Conservation (phyloP, 2,113 vertebrate species). For the Columba janthina region DNA sequence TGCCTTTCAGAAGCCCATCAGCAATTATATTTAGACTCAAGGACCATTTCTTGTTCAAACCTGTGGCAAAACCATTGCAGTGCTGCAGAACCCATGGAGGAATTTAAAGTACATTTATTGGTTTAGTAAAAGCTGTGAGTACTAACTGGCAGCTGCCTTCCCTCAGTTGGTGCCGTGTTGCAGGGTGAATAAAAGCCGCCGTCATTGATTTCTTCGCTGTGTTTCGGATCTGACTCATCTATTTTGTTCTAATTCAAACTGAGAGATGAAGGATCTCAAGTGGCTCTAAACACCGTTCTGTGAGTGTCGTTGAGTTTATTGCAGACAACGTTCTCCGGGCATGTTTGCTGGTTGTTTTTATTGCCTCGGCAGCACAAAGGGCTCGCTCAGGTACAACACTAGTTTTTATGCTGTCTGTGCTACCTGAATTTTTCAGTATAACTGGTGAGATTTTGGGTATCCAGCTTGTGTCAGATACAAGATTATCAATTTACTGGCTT, state of each 20-base stretch:
- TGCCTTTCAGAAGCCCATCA: not conserved
- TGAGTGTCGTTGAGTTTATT: not conserved
- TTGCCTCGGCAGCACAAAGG: not conserved
- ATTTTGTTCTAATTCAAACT: not conserved
- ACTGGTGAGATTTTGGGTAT: not conserved
- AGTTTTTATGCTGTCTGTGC: not conserved
- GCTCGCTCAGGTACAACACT: not conserved
- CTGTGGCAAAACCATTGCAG: not conserved
- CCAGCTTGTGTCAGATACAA: not conserved
- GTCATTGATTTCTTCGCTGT: not conserved
- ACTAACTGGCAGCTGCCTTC: not conserved
- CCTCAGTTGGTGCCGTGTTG: not conserved
- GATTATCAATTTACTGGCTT: not conserved
- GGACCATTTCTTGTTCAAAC: not conserved
- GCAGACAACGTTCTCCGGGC: not conserved
- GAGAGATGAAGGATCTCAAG: not conserved
- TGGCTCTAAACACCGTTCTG: not conserved
- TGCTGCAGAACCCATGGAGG: accelerated
- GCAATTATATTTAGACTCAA: not conserved
- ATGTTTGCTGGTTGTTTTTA: accelerated
- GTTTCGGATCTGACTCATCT: slow-evolving; percentile 17
- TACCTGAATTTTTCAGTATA: not conserved
- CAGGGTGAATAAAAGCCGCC: not conserved
- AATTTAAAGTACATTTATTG: not conserved
- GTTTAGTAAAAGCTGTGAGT: not conserved